Base-by-base conservation (phyloP, 2,888 invertebrate species). In the Ethmia dodecea region DNA sequence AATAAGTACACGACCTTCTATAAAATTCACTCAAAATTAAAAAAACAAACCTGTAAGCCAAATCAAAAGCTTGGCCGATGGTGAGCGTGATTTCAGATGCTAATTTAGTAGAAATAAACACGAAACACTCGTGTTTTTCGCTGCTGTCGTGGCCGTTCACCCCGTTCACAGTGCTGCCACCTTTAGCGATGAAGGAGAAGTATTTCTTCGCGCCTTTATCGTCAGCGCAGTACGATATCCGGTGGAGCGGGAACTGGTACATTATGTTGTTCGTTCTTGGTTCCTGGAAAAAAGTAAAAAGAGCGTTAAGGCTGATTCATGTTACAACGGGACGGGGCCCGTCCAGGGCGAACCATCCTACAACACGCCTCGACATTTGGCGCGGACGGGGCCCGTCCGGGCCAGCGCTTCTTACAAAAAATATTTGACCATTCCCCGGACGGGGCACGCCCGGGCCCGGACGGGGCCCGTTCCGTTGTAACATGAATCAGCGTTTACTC, bases 211-310 rank as follows among this genome's bases (percentile, higher is more conserved):
- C 98, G 33, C 97, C 96, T 72, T 99, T 99, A 79, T 99, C 99
- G 71, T 99, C 99, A 1, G 99, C 98, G 86, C 98, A 99, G 84
- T 99, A 99, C 1, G 98, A 98, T 81, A 99, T 99, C 83, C 97
- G 92, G 75, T 98, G 98, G 28, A 99, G 87, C 0, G 98, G 98
- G 75, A 98, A 98, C 76, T 97, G 97, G 78, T 97, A 94, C 66
- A 97, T 88, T 37, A 97, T 95, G 64, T 89, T 94, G 87, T 91
- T 92, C 4, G 91, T 88, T 54, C 91, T 80, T 16, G 92, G 92
- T 71, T 92, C 92, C 83, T 92, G 90, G 5, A 63, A 60, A 35
- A 43, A 40, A 37, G 33, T 33, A 42, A 40, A 20, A n/a, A n/a
- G n/a, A n/a, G n/a, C n/a, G n/a, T n/a, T n/a, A n/a, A n/a, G n/a